These are phyloP conservation scores for Rutilus rutilus DNA, from an alignment of 2,113 vertebrate species.

Conservation along the genomic window DNA sequence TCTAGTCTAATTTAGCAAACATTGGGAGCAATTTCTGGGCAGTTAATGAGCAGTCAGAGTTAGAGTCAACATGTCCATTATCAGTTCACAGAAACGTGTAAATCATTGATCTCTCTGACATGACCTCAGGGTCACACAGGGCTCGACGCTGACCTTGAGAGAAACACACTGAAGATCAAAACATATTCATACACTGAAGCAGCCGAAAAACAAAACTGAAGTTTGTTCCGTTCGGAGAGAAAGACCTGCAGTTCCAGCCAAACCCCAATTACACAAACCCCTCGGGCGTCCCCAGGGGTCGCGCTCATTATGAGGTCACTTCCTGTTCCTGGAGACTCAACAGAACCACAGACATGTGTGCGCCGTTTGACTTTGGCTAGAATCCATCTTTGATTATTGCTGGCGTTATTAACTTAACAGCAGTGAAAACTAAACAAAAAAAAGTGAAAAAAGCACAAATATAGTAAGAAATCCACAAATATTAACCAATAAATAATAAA, in stretches of 20 bases:
- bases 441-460: too few relatives aligned
- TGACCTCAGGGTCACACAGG: constrained; percentile 26
- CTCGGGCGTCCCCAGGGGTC: not conserved
- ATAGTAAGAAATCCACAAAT: too few relatives aligned
- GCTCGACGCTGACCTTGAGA: not conserved
- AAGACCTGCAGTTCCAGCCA: not conserved
- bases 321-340: constrained; percentile 54
- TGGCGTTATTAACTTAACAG: not conserved
- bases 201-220: not conserved
- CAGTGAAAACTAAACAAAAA: not conserved
- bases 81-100: not conserved
- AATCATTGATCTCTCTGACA: not conserved
- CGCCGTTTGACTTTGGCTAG: not conserved
- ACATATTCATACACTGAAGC: not conserved
- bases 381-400: constrained; percentile 19
- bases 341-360: constrained; percentile 55
- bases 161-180: not conserved
- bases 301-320: constrained; percentile 36
- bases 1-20: not conserved
- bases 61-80: not conserved
- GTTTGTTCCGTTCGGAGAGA: not conserved
- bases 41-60: not conserved
- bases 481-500: too few relatives aligned
- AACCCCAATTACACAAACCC: constrained; percentile 19
- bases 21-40: not conserved